phyloP scores from a whole-genome alignment of 1,140 invertebrate genomes.

The Pemphigus obesinymphae region DNA sequence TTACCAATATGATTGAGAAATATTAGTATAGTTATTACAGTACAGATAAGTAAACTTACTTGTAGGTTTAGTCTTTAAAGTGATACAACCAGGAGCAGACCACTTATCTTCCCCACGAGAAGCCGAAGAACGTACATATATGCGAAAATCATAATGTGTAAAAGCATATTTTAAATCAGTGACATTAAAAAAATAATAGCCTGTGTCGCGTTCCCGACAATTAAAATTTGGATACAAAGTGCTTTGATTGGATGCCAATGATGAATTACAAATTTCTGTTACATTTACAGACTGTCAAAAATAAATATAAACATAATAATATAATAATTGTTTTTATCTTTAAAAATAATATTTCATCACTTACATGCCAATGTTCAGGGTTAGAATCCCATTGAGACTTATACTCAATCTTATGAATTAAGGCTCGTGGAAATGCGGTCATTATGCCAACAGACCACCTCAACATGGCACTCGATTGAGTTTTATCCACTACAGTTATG shows the following conservation, averaged over 20 bases:
- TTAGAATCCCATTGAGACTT: conserved; percentile 57
- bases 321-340: not conserved
- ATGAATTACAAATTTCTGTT: conserved; percentile 1
- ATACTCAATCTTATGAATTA: conserved; percentile 61
- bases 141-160: conserved; percentile 62
- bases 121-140: conserved; percentile 58
- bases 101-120: conserved; percentile 57
- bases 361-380: conserved; percentile 57
- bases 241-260: not conserved
- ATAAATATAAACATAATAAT: not conserved
- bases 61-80: conserved; percentile 58
- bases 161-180: conserved; percentile 61
- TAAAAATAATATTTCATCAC: not conserved
- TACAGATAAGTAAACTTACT: conserved; percentile 49
- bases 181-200: conserved; percentile 52
- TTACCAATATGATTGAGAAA: too few species aligned
- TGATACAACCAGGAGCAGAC: conserved; percentile 58
- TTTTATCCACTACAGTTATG: conserved; percentile 56
- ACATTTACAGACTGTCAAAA: conserved; percentile 11
- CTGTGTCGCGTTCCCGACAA: not conserved
- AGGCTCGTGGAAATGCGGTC: conserved; percentile 56
- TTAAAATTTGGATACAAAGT: not conserved
- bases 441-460: conserved; percentile 60
- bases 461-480: conserved; percentile 57
- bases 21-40: too few species aligned